A percentile compares a stretch with the other conserved stretches of the same genome.
phyloP scores from a whole-genome alignment of 2,888 invertebrate genomes.

The Pammene fasciana region DNA sequence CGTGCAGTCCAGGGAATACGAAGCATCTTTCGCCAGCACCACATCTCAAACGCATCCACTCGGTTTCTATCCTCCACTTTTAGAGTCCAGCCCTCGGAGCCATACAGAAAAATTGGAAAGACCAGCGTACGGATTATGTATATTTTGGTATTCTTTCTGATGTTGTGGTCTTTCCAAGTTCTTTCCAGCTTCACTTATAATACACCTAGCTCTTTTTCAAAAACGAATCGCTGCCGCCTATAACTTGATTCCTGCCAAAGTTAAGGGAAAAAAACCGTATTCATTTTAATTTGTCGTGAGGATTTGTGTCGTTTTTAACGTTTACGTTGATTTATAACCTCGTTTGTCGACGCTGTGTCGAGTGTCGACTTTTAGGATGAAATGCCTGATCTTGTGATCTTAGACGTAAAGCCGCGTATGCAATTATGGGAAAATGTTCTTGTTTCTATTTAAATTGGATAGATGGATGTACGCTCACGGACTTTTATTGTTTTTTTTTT shows the following conservation, averaged over 20 bases:
- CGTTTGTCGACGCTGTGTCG: constrained; percentile 27
- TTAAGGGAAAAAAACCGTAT: constrained; percentile 59
- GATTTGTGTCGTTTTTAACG: constrained; percentile 59
- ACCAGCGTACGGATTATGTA: no score
- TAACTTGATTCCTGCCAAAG: constrained; percentile 47
- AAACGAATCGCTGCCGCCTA: constrained; percentile 31
- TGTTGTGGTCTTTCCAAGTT: neutral
- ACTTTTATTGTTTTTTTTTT: no score
- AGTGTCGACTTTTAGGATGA: neutral
- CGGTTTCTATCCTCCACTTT: no score
- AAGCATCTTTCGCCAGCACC: no score
- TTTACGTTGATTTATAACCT: constrained; percentile 58
- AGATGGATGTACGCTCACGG: no score
- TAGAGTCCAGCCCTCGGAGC: no score
- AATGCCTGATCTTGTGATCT: neutral
- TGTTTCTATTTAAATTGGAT: neutral
- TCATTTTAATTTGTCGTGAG: constrained; percentile 69
- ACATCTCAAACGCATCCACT: no score
- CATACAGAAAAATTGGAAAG: no score
- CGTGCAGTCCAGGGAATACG: no score
- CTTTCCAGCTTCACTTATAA: no score
- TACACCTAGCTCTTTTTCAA: no score
- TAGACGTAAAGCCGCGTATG: neutral
- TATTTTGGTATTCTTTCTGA: no score
- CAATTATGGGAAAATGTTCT: constrained; percentile 1